A percentile compares a stretch with the other conserved stretches of the same genome.
These are phyloP conservation scores for Platanista minor DNA, from an alignment of 2,113 vertebrate genomes.

Conservation along the genomic window DNA sequence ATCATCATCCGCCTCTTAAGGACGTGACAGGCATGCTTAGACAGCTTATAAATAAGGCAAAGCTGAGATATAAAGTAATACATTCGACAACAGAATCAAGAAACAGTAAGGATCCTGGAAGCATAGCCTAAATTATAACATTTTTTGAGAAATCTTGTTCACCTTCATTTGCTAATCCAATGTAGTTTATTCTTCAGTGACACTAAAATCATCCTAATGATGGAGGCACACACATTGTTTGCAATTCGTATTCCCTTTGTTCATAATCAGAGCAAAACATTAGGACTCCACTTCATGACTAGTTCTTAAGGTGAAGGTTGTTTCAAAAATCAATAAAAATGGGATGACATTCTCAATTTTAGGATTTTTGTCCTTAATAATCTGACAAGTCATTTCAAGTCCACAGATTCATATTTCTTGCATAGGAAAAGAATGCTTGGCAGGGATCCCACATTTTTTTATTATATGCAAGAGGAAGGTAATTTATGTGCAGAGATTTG, in stretches of 20 bases:
- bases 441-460: slow-evolving; percentile 7
- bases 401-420: slow-evolving; percentile 39
- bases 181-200: not conserved
- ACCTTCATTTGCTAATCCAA: not conserved
- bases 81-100: not conserved
- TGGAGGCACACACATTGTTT: not conserved
- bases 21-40: not conserved
- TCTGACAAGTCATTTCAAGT: slow-evolving; percentile 41
- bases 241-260: not conserved
- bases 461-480: slow-evolving; percentile 15
- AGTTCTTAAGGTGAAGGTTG: not conserved
- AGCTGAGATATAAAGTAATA: not conserved
- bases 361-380: slow-evolving; percentile 24
- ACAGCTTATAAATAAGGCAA: not conserved
- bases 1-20: not conserved
- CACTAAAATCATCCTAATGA: not conserved
- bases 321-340: not conserved
- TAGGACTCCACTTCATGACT: not conserved
- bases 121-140: not conserved
- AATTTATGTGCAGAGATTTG: slow-evolving; percentile 31
- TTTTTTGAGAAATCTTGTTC: not conserved
- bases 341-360: slow-evolving; percentile 18
- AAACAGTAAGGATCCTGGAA: not conserved
- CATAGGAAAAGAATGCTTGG: slow-evolving; percentile 34
- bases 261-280: not conserved